Percentiles rank a stretch among this genome's conserved stretches.
These are phyloP conservation scores for Mionectes macconnelli DNA, from an alignment of 2,113 vertebrate species.

Conservation along the genomic window DNA sequence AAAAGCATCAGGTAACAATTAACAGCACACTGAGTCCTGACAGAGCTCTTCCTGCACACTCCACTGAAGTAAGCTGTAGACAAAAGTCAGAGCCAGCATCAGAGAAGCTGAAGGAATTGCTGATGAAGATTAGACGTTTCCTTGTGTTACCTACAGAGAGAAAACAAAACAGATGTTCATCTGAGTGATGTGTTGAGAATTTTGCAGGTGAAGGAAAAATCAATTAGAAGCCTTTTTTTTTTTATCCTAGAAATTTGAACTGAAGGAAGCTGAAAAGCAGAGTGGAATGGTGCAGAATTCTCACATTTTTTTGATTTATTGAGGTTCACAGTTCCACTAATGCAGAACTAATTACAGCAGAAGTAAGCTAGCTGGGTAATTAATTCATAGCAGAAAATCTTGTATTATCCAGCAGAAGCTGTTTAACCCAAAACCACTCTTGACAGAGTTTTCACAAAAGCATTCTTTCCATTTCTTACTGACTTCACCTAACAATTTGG, in stretches of 20 bases:
- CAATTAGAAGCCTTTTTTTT: not conserved
- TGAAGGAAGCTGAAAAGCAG: not conserved
- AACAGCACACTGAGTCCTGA: not conserved
- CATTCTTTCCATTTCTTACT: not conserved
- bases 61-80: not conserved
- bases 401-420: not conserved
- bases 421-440: not conserved
- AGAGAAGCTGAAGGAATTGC: not conserved
- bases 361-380: not conserved
- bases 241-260: not conserved
- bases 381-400: not conserved
- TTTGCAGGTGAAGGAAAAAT: constrained; percentile 25
- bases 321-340: not conserved
- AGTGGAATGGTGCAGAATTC: not conserved
- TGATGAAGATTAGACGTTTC: not conserved
- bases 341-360: constrained; percentile 22
- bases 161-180: constrained; percentile 37
- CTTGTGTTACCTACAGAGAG: not conserved
- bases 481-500: not conserved
- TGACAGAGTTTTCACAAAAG: not conserved
- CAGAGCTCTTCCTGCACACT: not conserved
- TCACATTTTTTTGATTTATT: constrained; percentile 18
- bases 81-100: not conserved
- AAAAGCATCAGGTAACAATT: not conserved
- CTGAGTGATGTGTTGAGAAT: not conserved